These are phyloP conservation scores for Saccostrea cuccullata DNA, from an alignment of 1,140 invertebrate species.

Conservation along the genomic window DNA sequence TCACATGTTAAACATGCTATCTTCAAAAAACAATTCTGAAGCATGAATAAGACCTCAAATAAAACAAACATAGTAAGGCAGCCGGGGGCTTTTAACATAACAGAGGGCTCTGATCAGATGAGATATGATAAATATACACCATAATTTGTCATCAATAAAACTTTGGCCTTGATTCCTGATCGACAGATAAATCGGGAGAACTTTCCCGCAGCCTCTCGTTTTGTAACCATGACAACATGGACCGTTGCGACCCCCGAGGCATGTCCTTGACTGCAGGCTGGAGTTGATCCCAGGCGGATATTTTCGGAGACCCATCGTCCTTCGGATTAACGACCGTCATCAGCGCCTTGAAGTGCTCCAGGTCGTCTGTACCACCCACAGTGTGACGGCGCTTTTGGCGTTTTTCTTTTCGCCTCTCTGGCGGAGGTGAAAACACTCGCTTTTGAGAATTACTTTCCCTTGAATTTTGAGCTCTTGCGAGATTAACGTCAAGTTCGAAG, in stretches of 20 bases:
- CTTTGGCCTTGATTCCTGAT: constrained; percentile 22
- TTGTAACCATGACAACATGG: constrained; percentile 70
- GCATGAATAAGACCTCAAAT: not conserved
- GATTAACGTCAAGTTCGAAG: not conserved
- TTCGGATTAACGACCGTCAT: constrained; percentile 75
- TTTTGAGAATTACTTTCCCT: constrained; percentile 10
- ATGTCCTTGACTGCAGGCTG: constrained; percentile 63
- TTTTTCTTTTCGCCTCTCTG: constrained; percentile 58
- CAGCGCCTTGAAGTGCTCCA: constrained; percentile 83
- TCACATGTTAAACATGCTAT: not conserved
- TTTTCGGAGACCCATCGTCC: constrained; percentile 47
- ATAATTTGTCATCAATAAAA: constrained; percentile 3
- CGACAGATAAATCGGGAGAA: constrained; percentile 67
- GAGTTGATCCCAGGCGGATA: constrained; percentile 79
- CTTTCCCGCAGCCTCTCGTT: constrained; percentile 70
- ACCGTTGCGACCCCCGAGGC: constrained; percentile 51
- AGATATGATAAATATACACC: not conserved
- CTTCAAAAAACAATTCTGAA: not conserved
- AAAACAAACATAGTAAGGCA: not conserved
- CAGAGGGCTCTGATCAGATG: too few species aligned
- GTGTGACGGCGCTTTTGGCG: constrained; percentile 86
- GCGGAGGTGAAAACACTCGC: constrained; percentile 49
- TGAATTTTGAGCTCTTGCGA: not conserved
- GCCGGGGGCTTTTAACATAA: not conserved
- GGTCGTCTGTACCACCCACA: constrained; percentile 93